These are phyloP conservation scores for Festucalex cinctus DNA, from an alignment of 2,113 vertebrate species.

Conservation along the genomic window DNA sequence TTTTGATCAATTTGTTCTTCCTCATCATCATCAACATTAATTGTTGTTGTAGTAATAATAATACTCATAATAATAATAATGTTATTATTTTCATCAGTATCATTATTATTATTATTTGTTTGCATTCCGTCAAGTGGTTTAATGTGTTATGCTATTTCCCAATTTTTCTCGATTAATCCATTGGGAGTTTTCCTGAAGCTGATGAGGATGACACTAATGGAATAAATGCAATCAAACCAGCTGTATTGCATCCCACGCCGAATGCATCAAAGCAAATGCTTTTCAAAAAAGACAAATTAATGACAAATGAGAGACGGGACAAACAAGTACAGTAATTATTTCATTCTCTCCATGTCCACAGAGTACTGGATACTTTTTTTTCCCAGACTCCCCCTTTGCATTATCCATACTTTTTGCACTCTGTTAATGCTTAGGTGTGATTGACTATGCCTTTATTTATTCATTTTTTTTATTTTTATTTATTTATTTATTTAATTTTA, in stretches of 20 bases:
- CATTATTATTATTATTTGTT: no score
- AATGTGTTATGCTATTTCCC: slow-evolving; percentile 30
- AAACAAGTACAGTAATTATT: slow-evolving; percentile 18
- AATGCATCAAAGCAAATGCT: slow-evolving; percentile 16
- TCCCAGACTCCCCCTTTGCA: background rate
- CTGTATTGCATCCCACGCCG: slow-evolving; percentile 21
- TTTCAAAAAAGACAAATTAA: slow-evolving; percentile 19
- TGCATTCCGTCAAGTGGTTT: slow-evolving; percentile 1
- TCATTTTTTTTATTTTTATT: no score
- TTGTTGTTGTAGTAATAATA: no score
- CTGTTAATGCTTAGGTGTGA: no score
- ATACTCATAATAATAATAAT: no score
- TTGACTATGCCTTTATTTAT: no score
- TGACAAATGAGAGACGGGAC: slow-evolving; percentile 19
- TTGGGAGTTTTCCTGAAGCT: slow-evolving; percentile 19
- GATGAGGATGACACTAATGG: slow-evolving; percentile 44
- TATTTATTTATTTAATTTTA: no score
- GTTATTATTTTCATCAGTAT: no score
- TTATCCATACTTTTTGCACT: background rate
- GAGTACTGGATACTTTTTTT: background rate
- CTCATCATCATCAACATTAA: no score
- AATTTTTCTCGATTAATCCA: slow-evolving; percentile 18
- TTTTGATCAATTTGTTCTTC: slow-evolving; percentile 11
- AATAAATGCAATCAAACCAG: slow-evolving; percentile 36
- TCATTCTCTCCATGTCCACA: slow-evolving; percentile 3